phyloP scores from a whole-genome alignment of 2,797 vertebrate genomes.

The Chaenodraco wilsoni region DNA sequence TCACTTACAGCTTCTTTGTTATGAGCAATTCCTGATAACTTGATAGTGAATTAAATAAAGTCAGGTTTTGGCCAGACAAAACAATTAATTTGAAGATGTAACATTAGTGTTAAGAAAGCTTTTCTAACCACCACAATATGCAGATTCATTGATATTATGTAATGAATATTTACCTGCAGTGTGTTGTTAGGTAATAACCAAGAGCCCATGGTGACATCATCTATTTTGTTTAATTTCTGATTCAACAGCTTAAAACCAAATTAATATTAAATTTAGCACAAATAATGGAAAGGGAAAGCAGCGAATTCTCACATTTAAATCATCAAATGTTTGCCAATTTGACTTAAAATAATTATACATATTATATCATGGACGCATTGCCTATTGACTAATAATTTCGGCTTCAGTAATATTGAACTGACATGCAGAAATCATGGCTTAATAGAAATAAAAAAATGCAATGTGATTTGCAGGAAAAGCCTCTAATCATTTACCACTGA shows the following conservation, averaged over 20 bases:
- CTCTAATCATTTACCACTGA: not conserved
- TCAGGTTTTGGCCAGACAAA: not conserved
- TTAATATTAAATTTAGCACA: not conserved
- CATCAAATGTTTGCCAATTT: too few relatives aligned
- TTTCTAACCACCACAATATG: not conserved
- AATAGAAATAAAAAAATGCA: not conserved
- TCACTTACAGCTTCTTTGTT: not conserved
- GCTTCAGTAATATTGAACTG: not conserved
- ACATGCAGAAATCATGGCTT: not conserved
- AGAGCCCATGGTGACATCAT: not conserved
- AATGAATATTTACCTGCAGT: not conserved
- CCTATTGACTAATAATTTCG: not conserved
- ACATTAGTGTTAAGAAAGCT: not conserved
- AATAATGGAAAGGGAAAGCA: not conserved
- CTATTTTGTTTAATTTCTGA: not conserved
- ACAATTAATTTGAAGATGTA: not conserved
- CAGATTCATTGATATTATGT: not conserved
- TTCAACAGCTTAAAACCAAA: not conserved
- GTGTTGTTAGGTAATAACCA: not conserved
- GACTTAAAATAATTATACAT: too few relatives aligned
- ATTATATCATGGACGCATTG: too few relatives aligned
- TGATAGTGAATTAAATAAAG: not conserved
- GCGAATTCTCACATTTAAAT: too few relatives aligned
- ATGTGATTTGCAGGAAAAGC: not conserved
- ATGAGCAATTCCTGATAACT: not conserved